Percentiles rank a stretch among this genome's conserved stretches.
Evolutionary conservation across 1,140 invertebrate species (phyloP).

Genomic region (Lepidotrigona ventralis): DNA sequence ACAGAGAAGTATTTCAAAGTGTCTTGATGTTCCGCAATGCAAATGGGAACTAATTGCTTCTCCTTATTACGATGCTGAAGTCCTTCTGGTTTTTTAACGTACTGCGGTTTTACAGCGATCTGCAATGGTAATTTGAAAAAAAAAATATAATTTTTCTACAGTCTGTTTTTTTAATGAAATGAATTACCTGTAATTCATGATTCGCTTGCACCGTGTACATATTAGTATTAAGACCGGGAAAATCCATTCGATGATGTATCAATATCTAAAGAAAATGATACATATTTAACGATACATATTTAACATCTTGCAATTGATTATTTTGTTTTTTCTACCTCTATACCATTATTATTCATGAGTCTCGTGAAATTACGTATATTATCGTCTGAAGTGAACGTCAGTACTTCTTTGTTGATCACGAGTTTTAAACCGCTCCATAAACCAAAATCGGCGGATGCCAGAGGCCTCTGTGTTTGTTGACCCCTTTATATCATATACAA

Average conservation of each 20-base stretch:
- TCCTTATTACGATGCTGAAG: not conserved
- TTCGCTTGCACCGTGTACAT: constrained; percentile 31
- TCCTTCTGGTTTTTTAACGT: not conserved
- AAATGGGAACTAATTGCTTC: not conserved
- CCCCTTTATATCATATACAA: not conserved
- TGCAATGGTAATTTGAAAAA: not conserved
- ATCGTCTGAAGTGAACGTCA: not conserved
- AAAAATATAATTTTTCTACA: too few species aligned
- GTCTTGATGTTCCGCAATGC: not conserved
- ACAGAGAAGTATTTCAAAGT: constrained; percentile 39
- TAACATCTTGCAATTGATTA: not conserved
- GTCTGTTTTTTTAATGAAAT: not conserved
- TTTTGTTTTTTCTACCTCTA: not conserved
- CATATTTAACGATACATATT: too few species aligned
- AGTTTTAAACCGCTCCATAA: constrained; percentile 33
- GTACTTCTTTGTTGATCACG: not conserved
- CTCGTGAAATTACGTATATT: not conserved
- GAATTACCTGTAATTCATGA: constrained; percentile 33
- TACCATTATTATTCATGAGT: not conserved
- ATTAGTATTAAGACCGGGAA: constrained; percentile 10
- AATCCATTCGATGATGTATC: constrained; percentile 50
- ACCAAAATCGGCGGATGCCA: constrained; percentile 9
- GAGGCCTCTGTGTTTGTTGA: not conserved
- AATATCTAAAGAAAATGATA: constrained; percentile 26
- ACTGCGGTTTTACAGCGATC: constrained; percentile 8